A percentile compares a stretch with the other conserved stretches of the same genome.
These are phyloP conservation scores for Ormyrus pomaceus DNA, from an alignment of 2,888 invertebrate species.

Conservation along the genomic window DNA sequence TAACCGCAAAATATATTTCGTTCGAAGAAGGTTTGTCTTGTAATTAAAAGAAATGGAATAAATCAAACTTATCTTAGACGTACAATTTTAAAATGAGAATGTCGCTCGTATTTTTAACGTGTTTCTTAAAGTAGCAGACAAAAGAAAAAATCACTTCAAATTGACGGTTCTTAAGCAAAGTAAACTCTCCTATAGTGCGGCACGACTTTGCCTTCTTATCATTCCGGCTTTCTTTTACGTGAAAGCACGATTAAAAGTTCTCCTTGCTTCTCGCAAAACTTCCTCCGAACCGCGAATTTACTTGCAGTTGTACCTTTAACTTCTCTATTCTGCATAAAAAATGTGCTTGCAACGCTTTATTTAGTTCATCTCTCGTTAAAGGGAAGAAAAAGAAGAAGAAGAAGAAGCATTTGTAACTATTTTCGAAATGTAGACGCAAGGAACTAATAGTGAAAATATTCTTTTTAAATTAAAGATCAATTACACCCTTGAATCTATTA, in stretches of 20 bases:
- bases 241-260: slow-evolving; percentile 54
- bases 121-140: not conserved
- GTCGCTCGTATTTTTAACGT: not conserved
- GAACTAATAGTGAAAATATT: no score
- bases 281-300: slow-evolving; percentile 39
- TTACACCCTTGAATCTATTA: no score
- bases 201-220: slow-evolving; percentile 47
- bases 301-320: slow-evolving; percentile 50
- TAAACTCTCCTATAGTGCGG: slow-evolving; percentile 37
- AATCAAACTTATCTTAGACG: no score
- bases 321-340: slow-evolving; percentile 49
- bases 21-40: no score
- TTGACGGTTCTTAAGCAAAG: slow-evolving; percentile 29
- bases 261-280: slow-evolving; percentile 17
- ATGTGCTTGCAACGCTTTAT: slow-evolving; percentile 42
- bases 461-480: no score
- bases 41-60: no score
- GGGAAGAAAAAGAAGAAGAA: slow-evolving; percentile 1
- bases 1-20: no score
- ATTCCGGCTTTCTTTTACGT: slow-evolving; percentile 52
- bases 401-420: not conserved
- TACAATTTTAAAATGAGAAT: no score
- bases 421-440: no score
- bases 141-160: slow-evolving; percentile 31
- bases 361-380: slow-evolving; percentile 39